phyloP scores from a whole-genome alignment of 2,113 vertebrate species.

The Tauraco erythrolophus region DNA sequence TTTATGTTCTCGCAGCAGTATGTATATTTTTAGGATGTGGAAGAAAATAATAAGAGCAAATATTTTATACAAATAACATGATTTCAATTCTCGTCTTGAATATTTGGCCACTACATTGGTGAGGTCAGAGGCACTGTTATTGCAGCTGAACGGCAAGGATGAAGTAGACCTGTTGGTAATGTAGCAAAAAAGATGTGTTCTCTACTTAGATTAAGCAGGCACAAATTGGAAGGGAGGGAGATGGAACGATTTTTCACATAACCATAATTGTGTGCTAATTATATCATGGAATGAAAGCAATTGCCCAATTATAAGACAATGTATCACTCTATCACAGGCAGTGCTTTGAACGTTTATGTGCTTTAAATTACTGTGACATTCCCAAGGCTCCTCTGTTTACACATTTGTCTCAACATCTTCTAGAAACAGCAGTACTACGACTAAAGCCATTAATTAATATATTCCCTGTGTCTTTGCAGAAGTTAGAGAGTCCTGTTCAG shows the following conservation, averaged over 20 bases:
- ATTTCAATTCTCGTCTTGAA: neutral
- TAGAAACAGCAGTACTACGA: constrained; percentile 40
- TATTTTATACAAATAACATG: neutral
- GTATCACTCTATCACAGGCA: constrained; percentile 63
- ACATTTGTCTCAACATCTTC: constrained; percentile 64
- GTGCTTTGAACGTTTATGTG: constrained; percentile 62
- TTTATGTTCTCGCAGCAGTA: neutral
- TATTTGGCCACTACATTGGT: neutral
- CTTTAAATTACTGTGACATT: constrained; percentile 69
- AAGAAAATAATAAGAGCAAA: neutral
- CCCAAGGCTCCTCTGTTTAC: constrained; percentile 68
- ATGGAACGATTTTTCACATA: constrained; percentile 61
- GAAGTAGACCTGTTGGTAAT: neutral
- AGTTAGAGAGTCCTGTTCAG: neutral
- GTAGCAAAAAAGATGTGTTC: neutral
- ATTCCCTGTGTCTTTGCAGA: constrained; percentile 30
- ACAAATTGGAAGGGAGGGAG: constrained; percentile 53
- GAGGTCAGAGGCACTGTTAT: neutral
- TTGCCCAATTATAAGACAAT: constrained; percentile 67
- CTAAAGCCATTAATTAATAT: constrained; percentile 54
- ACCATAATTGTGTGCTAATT: constrained; percentile 68
- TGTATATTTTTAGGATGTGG: neutral
- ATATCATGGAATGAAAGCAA: constrained; percentile 67
- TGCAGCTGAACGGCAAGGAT: neutral
- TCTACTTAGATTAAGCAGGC: constrained; percentile 43